Evolutionary conservation across 2,888 invertebrate species (phyloP), one percentile per base, ranked within the genome.

Genomic region (Taenaris catops): DNA sequence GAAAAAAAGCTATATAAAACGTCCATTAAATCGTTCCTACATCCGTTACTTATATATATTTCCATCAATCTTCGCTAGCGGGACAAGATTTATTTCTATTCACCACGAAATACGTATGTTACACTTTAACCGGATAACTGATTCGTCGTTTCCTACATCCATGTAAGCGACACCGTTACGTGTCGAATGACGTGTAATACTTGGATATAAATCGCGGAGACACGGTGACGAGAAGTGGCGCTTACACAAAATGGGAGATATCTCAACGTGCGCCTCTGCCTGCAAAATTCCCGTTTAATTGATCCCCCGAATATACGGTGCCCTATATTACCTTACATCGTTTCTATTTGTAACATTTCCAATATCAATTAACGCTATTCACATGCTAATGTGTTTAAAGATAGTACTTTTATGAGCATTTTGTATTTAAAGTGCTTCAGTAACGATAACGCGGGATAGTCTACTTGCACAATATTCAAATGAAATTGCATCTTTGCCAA

Each of bases 401-500:
- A 58, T 61, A 65, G 55, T 59, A 65, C 74, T 71, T 73, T 75
- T 73, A 78, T 71, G 67, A 71, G 63, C 72, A 68, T 71, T 79
- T 73, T 76, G 69, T 78, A 76, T 79, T 79, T 80, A 74, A 80
- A 83, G 62, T 70, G 66, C 63, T 72, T 57, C 70, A 63, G 66
- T 62, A 59, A 63, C 64, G 63, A 73, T 75, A 74, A 70, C 66
- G 69, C 62, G 60, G 63, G 68, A 69, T 75, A 76, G 71, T 72
- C 63, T 53, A 71, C 79, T 79, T 83, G 83, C 83, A 83, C 79
- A 79, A 78, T 83, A 86, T 86, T 86, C 83, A 86, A 86, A 86
- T 86, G 75, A 76, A 80, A 86, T 86, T 86, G 83, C 83, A 86
- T 83, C 84, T 84, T 86, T 84, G 84, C 84, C 83, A 83, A 84